Evolutionary conservation across 2,888 invertebrate species (phyloP).

Genomic region (Hyppa rectilinea): DNA sequence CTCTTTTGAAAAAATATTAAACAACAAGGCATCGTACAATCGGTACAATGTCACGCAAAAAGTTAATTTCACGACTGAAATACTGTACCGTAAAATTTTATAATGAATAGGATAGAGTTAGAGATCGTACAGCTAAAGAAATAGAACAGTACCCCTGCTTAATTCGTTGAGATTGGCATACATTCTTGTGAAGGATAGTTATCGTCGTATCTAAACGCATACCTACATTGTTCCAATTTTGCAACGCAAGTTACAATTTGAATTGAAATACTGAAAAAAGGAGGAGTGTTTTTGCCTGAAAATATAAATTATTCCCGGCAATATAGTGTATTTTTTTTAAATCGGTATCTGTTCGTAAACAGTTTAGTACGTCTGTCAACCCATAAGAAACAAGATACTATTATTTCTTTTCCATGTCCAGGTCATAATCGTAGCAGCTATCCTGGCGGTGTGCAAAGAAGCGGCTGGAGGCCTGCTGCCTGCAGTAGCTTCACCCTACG

Average conservation of each 20-base stretch:
- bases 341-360: background rate
- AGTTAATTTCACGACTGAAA: background rate
- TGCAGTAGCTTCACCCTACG: slow-evolving; percentile 74
- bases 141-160: background rate
- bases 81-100: background rate
- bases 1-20: background rate
- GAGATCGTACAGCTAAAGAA: background rate
- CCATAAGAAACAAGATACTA: background rate
- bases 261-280: background rate
- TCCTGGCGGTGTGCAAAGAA: slow-evolving; percentile 79
- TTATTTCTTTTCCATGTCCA: slow-evolving; percentile 49
- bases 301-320: background rate
- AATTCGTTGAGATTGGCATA: background rate
- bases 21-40: too few relatives aligned
- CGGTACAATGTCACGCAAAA: too few relatives aligned
- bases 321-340: background rate
- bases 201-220: too few relatives aligned
- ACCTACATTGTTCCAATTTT: background rate
- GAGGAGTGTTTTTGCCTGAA: background rate
- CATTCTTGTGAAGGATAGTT: background rate
- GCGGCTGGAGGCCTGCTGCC: slow-evolving; percentile 77
- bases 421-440: slow-evolving; percentile 80
- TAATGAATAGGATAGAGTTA: too few relatives aligned
- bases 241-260: background rate
- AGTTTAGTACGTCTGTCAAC: background rate